These are phyloP conservation scores for Popillia japonica DNA, from an alignment of 1,140 invertebrate species.

Conservation along the genomic window DNA sequence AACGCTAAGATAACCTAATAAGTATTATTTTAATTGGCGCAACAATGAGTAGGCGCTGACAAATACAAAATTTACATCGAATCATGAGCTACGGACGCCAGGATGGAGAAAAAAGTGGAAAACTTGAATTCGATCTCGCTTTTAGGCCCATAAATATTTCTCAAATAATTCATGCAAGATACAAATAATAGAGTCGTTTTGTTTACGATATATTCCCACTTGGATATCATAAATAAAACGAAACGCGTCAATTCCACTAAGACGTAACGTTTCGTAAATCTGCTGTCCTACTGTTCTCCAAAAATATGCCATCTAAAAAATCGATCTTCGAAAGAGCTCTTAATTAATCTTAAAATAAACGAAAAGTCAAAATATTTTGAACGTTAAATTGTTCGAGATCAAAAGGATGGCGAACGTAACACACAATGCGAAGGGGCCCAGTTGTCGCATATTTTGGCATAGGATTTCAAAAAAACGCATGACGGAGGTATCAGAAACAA, in stretches of 20 bases:
- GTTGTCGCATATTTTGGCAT: too few relatives aligned
- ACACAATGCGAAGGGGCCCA: too few relatives aligned
- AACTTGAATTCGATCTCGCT: too few relatives aligned
- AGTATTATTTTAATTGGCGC: too few relatives aligned
- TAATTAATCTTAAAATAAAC: not conserved
- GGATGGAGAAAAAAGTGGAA: too few relatives aligned
- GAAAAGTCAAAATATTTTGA: not conserved
- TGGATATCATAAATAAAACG: not conserved
- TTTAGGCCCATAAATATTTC: too few relatives aligned
- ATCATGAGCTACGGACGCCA: too few relatives aligned
- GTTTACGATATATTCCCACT: not conserved
- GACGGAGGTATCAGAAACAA: not conserved
- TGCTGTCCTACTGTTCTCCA: not conserved
- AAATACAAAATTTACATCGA: too few relatives aligned
- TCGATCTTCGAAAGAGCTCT: not conserved
- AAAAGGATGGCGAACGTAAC: not conserved
- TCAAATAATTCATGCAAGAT: too few relatives aligned
- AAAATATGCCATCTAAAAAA: not conserved
- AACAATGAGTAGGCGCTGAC: too few relatives aligned
- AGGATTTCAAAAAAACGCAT: not conserved
- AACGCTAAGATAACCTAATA: too few relatives aligned
- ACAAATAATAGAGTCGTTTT: too few relatives aligned
- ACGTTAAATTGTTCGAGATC: not conserved
- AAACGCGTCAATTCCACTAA: not conserved
- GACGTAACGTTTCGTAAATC: not conserved